Conservation (phyloP, 2,113 vertebrate species). For the Platysternon megacephalum region DNA sequence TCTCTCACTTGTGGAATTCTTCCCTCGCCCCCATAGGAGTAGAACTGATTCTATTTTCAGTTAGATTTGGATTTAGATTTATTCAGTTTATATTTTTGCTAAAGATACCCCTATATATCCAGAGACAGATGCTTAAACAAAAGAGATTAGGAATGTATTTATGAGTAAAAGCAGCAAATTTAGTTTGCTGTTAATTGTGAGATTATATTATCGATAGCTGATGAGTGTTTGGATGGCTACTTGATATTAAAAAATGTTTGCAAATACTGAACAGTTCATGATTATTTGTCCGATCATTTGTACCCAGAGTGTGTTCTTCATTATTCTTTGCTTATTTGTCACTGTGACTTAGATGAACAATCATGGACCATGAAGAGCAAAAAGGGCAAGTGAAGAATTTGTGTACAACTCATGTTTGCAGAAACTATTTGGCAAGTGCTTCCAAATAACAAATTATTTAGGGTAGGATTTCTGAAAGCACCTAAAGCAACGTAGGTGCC, state of each 20-base stretch:
- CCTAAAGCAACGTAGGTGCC: neutral
- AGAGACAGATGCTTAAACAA: neutral
- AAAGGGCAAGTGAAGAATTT: neutral
- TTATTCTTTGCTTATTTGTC: neutral
- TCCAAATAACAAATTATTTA: neutral
- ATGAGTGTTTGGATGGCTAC: neutral
- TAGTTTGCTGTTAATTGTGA: neutral
- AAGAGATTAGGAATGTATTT: neutral
- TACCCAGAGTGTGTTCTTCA: neutral
- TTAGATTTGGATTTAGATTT: neutral
- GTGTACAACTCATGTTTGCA: slow-evolving; percentile 21
- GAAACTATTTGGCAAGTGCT: slow-evolving; percentile 23
- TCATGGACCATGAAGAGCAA: neutral
- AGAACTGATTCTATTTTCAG: neutral
- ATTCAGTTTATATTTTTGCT: neutral
- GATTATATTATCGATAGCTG: neutral
- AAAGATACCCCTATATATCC: neutral
- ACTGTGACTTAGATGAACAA: neutral
- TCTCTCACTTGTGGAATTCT: neutral
- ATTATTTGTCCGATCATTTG: slow-evolving; percentile 21
- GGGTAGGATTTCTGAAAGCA: neutral
- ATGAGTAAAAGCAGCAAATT: neutral
- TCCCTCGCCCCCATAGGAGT: neutral
- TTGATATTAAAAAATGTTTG: neutral
- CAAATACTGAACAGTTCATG: neutral